A percentile compares a stretch with the other conserved stretches of the same genome.
Evolutionary conservation across 2,797 vertebrate species (phyloP).

Genomic region (Pseudochaenichthys georgianus): DNA sequence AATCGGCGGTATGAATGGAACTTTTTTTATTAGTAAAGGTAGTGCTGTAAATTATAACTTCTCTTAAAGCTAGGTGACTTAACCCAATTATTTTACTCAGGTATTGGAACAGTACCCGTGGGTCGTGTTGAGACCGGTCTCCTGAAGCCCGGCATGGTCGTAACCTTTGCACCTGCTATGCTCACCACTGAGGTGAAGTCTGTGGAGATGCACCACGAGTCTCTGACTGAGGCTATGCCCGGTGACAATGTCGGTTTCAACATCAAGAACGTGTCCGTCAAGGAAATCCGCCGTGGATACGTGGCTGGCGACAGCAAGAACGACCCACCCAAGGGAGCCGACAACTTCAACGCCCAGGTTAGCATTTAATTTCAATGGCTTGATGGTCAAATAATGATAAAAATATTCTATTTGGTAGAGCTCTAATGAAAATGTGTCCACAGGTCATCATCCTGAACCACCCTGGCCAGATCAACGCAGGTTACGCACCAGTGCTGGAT

Average conservation of each 20-base stretch:
- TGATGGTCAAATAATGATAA: too few species aligned
- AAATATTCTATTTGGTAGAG: too few species aligned
- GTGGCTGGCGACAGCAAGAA: conserved; percentile 88
- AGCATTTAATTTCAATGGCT: not conserved
- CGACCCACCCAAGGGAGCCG: conserved; percentile 82
- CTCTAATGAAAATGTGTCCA: conserved; percentile 2
- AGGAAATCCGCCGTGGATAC: conserved; percentile 86
- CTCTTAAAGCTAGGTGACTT: accelerated
- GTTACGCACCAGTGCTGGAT: conserved; percentile 85
- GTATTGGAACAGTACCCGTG: conserved; percentile 87
- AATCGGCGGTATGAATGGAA: conserved; percentile 88
- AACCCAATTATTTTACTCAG: conserved; percentile 41
- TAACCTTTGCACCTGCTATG: conserved; percentile 84
- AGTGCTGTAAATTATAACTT: accelerated
- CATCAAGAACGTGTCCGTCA: conserved; percentile 88
- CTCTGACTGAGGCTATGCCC: conserved; percentile 81
- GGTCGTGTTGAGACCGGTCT: conserved; percentile 87
- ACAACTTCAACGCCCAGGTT: conserved; percentile 85
- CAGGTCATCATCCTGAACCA: conserved; percentile 89
- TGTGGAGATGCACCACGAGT: conserved; percentile 89
- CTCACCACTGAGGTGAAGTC: conserved; percentile 89
- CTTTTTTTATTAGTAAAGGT: accelerated
- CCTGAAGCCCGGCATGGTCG: conserved; percentile 85
- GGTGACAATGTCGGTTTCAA: conserved; percentile 90
- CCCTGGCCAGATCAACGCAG: conserved; percentile 83